Evolutionary conservation across 2,888 invertebrate genomes (phyloP), one percentile per base, ranked within the genome.

Genomic region (Mesorhabditis belari): DNA sequence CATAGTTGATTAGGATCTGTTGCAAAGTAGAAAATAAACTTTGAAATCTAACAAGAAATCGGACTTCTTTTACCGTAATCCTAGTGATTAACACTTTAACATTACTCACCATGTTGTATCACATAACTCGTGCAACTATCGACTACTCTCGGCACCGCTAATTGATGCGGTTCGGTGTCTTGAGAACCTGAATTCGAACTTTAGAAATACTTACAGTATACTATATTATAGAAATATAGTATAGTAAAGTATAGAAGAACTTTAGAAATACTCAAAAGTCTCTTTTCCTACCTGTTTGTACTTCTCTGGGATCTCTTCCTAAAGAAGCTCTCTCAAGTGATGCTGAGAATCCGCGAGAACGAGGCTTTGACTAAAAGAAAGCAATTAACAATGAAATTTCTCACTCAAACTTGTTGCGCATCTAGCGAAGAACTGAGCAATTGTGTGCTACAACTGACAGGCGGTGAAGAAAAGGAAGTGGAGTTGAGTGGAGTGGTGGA

Each of bases 101-200:
- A 2, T 17, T 24, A 64, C 76, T 70, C 64, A 82, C 82, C 83
- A 64, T 82, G 79, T 26, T 79, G 80, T 76, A 82, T 81, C 57
- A 83, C 74, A 66, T 82, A 82, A 60, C 81, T 79, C 57, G 80
- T 81, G 69, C 83, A 83, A 44, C 76, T 76, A 58, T 78, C 78
- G 23, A 83, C 82, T 53, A 83, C 75, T 25, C 78, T 74, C 9
- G 83, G 83, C 27, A 83, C 82, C 64, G 81, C 80, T 9, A 81
- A 78, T 4, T 70, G 65, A 55, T 76, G 73, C 5, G 74, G 69
- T 58, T 74, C 70, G 24, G 65, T 61, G 55, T 61, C 64, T 28
- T 67, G 68, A 25, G 44, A 35, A 35, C 44, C 44, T 35, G 44
- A 17, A 35, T 9, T 17, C n/a, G 44, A 35, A 35, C 44, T 17